Conservation (phyloP, 2,888 invertebrate species). For the Thysanoteuthis rhombus region DNA sequence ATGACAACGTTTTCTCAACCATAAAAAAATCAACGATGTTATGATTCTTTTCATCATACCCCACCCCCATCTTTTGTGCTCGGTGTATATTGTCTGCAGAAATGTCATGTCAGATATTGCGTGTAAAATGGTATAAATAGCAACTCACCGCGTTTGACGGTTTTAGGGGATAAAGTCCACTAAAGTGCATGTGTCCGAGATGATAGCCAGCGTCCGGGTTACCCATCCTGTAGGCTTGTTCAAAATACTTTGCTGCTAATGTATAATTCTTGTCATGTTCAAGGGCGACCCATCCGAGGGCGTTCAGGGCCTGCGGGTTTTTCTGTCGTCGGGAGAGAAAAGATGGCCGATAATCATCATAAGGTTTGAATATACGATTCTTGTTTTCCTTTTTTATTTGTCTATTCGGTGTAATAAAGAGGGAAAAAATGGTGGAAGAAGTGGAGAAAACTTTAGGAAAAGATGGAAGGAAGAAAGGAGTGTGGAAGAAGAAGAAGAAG, state of each 20-base stretch:
- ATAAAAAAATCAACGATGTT: too few relatives aligned
- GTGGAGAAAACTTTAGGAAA: neutral
- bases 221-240: slow-evolving; percentile 49
- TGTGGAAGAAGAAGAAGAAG: neutral
- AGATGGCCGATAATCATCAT: neutral
- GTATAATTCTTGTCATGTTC: slow-evolving; percentile 53
- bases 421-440: neutral
- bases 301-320: slow-evolving; percentile 59
- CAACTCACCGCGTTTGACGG: slow-evolving; percentile 50
- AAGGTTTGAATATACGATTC: neutral
- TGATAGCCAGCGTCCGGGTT: slow-evolving; percentile 62
- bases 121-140: neutral
- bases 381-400: neutral
- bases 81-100: too few relatives aligned
- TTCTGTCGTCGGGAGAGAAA: slow-evolving; percentile 41
- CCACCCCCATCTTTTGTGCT: too few relatives aligned
- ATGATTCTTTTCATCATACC: too few relatives aligned
- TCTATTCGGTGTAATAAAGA: neutral
- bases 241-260: slow-evolving; percentile 56
- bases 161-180: slow-evolving; percentile 53
- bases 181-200: slow-evolving; percentile 59
- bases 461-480: neutral
- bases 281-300: slow-evolving; percentile 64
- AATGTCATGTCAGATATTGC: too few relatives aligned
- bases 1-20: too few relatives aligned